These are phyloP conservation scores for Zaprionus inermis DNA, from an alignment of 1,140 invertebrate genomes.

Conservation along the genomic window DNA sequence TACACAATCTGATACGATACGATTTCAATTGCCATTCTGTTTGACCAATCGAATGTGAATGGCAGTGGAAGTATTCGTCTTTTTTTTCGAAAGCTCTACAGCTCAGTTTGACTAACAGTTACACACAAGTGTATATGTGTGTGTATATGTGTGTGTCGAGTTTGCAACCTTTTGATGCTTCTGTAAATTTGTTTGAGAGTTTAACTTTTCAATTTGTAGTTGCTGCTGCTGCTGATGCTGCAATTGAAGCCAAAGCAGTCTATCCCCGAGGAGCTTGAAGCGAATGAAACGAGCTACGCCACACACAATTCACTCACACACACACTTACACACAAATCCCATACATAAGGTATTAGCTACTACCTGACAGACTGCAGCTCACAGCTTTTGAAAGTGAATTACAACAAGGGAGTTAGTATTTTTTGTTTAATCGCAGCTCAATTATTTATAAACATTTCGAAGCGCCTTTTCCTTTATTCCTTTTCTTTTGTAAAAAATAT, in stretches of 20 bases:
- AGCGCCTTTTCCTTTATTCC: not conserved
- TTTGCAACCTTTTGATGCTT: slow-evolving; percentile 32
- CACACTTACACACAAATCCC: not conserved
- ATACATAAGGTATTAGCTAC: not conserved
- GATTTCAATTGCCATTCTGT: slow-evolving; percentile 17
- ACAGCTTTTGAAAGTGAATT: not conserved
- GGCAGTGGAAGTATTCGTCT: slow-evolving; percentile 20
- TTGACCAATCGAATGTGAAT: slow-evolving; percentile 6
- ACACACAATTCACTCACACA: slow-evolving; percentile 1
- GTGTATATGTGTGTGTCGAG: slow-evolving; percentile 13
- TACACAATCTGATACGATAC: slow-evolving; percentile 9
- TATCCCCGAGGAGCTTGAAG: not conserved
- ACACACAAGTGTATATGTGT: not conserved
- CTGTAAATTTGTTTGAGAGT: slow-evolving; percentile 54
- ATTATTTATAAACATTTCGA: slow-evolving; percentile 61
- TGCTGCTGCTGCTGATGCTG: slow-evolving; percentile 37
- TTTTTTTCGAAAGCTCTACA: slow-evolving; percentile 20
- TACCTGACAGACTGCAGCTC: slow-evolving; percentile 14
- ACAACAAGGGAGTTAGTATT: not conserved
- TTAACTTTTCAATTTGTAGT: slow-evolving; percentile 72
- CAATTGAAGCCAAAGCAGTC: slow-evolving; percentile 39
- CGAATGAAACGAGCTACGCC: slow-evolving; percentile 22
- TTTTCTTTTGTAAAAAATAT: not conserved
- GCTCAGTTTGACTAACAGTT: slow-evolving; percentile 52
- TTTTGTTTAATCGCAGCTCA: slow-evolving; percentile 9